These are phyloP conservation scores for Contarinia nasturtii DNA, from an alignment of 1,140 invertebrate genomes.

Conservation along the genomic window DNA sequence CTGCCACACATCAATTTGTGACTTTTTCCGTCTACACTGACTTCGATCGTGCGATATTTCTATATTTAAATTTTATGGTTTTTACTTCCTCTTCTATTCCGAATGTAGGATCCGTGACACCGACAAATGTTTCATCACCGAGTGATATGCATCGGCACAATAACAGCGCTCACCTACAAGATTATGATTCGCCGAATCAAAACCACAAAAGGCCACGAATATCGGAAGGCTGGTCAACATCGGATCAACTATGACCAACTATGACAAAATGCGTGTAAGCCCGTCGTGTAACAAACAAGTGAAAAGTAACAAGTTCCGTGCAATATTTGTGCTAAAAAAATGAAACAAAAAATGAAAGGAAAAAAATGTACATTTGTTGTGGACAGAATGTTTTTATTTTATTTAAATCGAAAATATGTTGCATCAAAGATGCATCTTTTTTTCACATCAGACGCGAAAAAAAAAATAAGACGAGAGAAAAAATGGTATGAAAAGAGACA, in stretches of 20 bases:
- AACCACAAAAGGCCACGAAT: slow-evolving; percentile 52
- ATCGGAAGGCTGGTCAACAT: slow-evolving; percentile 70
- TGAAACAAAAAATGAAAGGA: not conserved
- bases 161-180: slow-evolving; percentile 30
- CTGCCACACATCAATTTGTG: too few species aligned
- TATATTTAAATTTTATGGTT: not conserved
- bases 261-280: slow-evolving; percentile 5
- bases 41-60: too few species aligned
- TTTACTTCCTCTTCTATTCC: slow-evolving; percentile 7
- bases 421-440: too few species aligned
- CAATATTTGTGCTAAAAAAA: not conserved
- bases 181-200: slow-evolving; percentile 64
- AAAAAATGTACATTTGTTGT: not conserved
- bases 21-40: too few species aligned
- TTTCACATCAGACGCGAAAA: too few species aligned
- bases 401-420: too few species aligned
- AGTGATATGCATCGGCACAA: slow-evolving; percentile 33
- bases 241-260: slow-evolving; percentile 24
- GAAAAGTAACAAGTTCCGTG: not conserved
- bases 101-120: slow-evolving; percentile 46
- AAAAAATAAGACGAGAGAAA: too few species aligned
- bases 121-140: slow-evolving; percentile 55
- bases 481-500: too few species aligned
- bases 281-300: not conserved
- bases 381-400: too few species aligned